phyloP scores from a whole-genome alignment of 2,113 vertebrate species.

The Marmota monax region DNA sequence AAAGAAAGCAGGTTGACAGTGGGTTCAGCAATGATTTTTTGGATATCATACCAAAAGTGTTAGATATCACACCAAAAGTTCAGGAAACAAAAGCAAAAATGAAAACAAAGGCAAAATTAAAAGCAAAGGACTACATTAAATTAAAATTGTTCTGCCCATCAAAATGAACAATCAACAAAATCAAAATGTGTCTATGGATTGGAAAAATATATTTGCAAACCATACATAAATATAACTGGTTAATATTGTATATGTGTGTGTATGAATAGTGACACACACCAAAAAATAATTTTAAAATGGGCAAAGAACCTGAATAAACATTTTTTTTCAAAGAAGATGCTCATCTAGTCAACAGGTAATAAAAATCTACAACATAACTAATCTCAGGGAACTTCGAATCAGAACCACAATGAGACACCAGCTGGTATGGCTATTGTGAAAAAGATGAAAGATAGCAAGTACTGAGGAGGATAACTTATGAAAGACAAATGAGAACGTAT shows the following conservation, averaged over 20 bases:
- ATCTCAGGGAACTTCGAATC: neutral
- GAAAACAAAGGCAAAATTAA: neutral
- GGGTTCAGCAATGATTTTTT: neutral
- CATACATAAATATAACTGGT: neutral
- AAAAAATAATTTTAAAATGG: neutral
- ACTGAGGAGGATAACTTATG: neutral
- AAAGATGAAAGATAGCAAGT: neutral
- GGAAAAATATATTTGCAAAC: neutral
- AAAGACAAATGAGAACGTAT: neutral
- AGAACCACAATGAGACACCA: neutral
- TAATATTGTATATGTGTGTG: neutral
- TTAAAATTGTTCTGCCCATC: neutral
- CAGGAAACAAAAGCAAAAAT: neutral
- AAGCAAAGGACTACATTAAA: neutral
- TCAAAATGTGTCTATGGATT: neutral
- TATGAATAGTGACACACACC: no score
- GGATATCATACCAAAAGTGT: neutral
- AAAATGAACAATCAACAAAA: neutral
- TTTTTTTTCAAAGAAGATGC: neutral
- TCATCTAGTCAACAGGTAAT: neutral
- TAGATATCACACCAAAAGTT: neutral
- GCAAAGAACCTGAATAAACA: neutral
- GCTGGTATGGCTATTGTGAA: neutral
- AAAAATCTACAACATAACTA: neutral
- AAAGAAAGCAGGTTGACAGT: accelerated